Evolutionary conservation across 64 coral and sea anemone genomes (phyloP).

Genomic region (Acropora tenuis): DNA sequence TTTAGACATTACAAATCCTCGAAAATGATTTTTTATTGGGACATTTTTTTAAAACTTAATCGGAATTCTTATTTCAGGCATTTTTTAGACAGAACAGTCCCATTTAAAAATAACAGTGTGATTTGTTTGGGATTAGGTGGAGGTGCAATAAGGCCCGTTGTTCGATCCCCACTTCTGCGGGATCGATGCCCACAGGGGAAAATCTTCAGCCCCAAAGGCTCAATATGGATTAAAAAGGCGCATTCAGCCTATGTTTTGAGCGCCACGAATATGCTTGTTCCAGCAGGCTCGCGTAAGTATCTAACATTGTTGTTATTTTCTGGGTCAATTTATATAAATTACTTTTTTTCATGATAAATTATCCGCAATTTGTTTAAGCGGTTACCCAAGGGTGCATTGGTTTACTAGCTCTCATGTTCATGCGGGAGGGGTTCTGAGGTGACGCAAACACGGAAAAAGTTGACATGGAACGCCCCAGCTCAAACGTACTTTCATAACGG

Average conservation of each 20-base stretch:
- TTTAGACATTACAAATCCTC: no score
- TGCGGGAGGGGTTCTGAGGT: no score
- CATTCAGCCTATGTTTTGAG: background rate
- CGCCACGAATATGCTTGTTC: background rate
- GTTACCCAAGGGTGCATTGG: background rate
- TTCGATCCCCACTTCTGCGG: background rate
- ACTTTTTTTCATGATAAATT: background rate
- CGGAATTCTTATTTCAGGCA: background rate
- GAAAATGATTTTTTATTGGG: no score
- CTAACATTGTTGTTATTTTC: background rate
- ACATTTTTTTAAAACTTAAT: background rate
- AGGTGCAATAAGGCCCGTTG: background rate
- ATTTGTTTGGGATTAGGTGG: background rate
- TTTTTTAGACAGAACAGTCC: background rate
- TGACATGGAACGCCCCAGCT: no score
- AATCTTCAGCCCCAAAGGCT: slow-evolving; percentile 6
- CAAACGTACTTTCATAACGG: no score
- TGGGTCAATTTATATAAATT: background rate
- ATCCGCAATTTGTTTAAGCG: background rate
- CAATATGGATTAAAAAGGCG: slow-evolving; percentile 5
- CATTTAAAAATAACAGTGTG: background rate
- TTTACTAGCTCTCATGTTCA: no score
- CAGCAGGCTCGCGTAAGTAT: slow-evolving; percentile 10
- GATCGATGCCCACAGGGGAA: background rate
- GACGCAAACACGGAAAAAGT: no score